These are phyloP conservation scores for Dendrolimus kikuchii DNA, from an alignment of 1,140 invertebrate species.

Conservation along the genomic window DNA sequence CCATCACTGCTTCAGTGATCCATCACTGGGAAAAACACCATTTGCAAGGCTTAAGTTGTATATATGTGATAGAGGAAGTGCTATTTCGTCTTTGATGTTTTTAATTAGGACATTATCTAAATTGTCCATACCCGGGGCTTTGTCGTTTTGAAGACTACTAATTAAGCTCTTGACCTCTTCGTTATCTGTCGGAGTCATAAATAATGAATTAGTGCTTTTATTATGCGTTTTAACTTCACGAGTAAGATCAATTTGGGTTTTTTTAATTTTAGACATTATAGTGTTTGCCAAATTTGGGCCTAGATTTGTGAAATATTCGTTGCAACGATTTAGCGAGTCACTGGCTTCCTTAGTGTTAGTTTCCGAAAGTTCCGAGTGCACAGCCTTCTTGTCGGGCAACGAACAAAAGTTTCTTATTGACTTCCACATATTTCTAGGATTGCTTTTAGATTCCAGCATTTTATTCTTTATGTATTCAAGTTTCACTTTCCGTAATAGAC, in stretches of 20 bases:
- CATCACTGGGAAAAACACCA: conserved; percentile 14
- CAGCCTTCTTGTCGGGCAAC: no score
- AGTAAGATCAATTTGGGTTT: conserved; percentile 6
- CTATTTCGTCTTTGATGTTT: conserved; percentile 11
- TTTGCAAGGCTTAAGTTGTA: conserved; percentile 13
- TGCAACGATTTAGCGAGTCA: conserved; percentile 5
- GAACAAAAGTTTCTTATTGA: conserved; percentile 17
- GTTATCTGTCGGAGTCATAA: conserved; percentile 12
- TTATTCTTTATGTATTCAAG: conserved; percentile 10
- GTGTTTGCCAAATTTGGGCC: conserved; percentile 14
- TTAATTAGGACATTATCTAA: conserved; percentile 12
- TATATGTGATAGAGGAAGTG: conserved; percentile 10
- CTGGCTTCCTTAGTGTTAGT: no score
- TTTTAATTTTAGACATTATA: conserved; percentile 9
- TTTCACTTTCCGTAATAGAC: conserved; percentile 18
- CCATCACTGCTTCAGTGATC: no score
- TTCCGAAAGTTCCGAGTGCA: no score
- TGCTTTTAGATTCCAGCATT: conserved; percentile 10
- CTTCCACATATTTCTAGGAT: conserved; percentile 17
- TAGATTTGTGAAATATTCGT: conserved; percentile 14
- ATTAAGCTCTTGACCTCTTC: conserved; percentile 13
- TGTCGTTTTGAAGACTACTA: conserved; percentile 7
- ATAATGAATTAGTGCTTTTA: conserved; percentile 7
- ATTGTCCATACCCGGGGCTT: conserved; percentile 13
- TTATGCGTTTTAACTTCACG: neutral